phyloP scores from a whole-genome alignment of 2,113 vertebrate species.

The Craseonycteris thonglongyai region DNA sequence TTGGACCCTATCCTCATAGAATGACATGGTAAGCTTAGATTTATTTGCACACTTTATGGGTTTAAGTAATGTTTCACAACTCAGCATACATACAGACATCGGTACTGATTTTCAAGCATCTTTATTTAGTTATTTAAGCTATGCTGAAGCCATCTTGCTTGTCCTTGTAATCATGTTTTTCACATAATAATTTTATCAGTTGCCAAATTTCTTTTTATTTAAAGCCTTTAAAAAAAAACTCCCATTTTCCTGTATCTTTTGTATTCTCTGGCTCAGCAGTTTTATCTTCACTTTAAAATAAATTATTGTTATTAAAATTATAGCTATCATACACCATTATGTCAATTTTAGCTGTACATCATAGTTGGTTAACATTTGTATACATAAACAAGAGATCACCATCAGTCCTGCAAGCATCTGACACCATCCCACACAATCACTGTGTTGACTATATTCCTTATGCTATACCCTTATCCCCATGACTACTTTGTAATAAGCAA shows the following conservation, averaged over 20 bases:
- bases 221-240: background rate
- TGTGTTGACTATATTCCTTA: too few relatives aligned
- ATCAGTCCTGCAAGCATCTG: too few relatives aligned
- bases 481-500: too few relatives aligned
- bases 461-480: too few relatives aligned
- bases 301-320: too few relatives aligned
- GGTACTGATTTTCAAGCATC: background rate
- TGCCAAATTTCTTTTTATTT: slow-evolving; percentile 30
- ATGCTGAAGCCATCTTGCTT: background rate
- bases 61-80: background rate
- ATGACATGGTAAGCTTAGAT: slow-evolving; percentile 20
- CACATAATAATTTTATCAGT: slow-evolving; percentile 12
- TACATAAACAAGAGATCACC: too few relatives aligned
- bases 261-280: slow-evolving; percentile 42
- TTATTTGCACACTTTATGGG: slow-evolving; percentile 7
- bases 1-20: background rate
- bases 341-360: too few relatives aligned
- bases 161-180: slow-evolving; percentile 14
- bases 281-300: slow-evolving; percentile 23
- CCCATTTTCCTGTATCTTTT: background rate
- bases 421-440: too few relatives aligned
- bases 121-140: background rate
- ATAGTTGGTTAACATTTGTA: too few relatives aligned
- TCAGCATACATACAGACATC: background rate
- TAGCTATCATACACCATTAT: too few relatives aligned